Conservation (phyloP, 1,140 invertebrate species). For the Papilio xuthus region DNA sequence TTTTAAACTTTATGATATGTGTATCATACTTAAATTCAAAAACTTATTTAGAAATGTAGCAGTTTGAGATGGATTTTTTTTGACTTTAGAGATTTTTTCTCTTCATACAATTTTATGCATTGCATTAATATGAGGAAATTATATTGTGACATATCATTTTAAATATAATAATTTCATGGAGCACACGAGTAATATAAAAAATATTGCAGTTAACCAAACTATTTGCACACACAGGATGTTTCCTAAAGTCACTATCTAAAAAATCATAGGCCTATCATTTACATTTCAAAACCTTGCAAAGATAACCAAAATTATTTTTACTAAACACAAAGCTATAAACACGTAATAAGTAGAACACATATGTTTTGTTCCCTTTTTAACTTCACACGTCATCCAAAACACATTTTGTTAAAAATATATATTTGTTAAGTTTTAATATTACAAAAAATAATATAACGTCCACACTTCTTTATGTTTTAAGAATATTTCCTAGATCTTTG, state of each 20-base stretch:
- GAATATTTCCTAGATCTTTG: background rate
- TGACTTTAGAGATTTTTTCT: background rate
- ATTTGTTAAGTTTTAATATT: background rate
- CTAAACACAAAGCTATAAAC: no score
- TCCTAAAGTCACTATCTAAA: no score
- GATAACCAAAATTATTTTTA: no score
- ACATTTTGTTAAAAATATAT: background rate
- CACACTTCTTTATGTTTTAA: background rate
- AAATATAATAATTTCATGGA: constrained; percentile 15
- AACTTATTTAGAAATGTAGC: no score
- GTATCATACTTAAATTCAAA: background rate
- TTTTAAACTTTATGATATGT: background rate
- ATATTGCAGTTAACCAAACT: background rate
- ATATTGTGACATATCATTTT: constrained; percentile 47
- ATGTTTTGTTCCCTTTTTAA: no score
- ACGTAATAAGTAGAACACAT: no score
- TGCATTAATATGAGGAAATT: constrained; percentile 41
- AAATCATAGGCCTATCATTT: no score
- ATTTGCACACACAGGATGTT: no score
- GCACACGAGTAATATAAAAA: background rate
- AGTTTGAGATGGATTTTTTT: no score
- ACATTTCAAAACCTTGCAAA: no score
- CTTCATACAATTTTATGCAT: background rate
- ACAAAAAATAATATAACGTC: background rate
- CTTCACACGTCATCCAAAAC: background rate